Conservation (phyloP, 2,113 vertebrate species). For the Oxygymnocypris stewartii region DNA sequence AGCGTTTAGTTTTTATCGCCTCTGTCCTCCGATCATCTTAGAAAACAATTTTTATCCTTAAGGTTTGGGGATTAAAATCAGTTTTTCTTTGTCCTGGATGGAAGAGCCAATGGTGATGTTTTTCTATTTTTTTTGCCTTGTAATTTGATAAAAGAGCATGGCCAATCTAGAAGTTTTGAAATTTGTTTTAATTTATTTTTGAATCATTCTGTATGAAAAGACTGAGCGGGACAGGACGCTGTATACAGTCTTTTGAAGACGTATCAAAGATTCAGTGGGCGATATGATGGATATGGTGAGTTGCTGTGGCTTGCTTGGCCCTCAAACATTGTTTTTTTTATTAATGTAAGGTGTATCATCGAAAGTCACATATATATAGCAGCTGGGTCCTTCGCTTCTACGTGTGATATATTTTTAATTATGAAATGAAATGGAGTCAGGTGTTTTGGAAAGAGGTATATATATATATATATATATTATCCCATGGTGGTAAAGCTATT, state of each 20-base stretch:
- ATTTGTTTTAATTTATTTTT: slow-evolving; percentile 46
- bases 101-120: slow-evolving; percentile 1
- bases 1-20: slow-evolving; percentile 42
- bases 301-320: slow-evolving; percentile 8
- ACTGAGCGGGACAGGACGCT: not conserved
- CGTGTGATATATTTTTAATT: slow-evolving; percentile 54
- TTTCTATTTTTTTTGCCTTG: not conserved
- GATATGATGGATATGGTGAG: not conserved
- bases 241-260: slow-evolving; percentile 4
- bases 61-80: slow-evolving; percentile 30
- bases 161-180: slow-evolving; percentile 17
- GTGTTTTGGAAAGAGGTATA: slow-evolving; percentile 44
- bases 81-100: slow-evolving; percentile 7
- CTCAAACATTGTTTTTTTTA: slow-evolving; percentile 17
- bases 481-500: slow-evolving; percentile 29
- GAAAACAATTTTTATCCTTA: slow-evolving; percentile 33
- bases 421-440: slow-evolving; percentile 31
- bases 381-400: slow-evolving; percentile 37
- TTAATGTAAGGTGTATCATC: slow-evolving; percentile 36
- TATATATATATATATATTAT: slow-evolving; percentile 44
- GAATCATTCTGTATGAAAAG: not conserved
- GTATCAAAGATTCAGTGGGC: not conserved
- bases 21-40: slow-evolving; percentile 44
- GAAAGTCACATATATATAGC: slow-evolving; percentile 34
- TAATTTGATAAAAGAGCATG: slow-evolving; percentile 12